Base-by-base conservation (phyloP, 2,888 invertebrate species). In the Melanostoma scalare region DNA sequence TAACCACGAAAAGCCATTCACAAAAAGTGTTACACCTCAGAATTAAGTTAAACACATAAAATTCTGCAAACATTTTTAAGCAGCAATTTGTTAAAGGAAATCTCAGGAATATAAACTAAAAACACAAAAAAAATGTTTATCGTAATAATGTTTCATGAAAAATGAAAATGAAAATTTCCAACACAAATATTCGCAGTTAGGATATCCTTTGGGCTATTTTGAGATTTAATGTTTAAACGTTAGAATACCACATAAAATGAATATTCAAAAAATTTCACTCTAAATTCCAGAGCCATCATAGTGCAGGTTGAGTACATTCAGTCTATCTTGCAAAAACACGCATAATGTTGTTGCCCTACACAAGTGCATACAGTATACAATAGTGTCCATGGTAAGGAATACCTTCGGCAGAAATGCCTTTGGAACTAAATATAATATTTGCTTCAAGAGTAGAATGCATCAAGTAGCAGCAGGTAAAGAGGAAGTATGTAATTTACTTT, bases 171-270 rank as follows among this genome's bases (percentile, higher is more conserved):
- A 48, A 50, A 63, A 30, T 63, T 48, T 63, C 6, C n/a, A 63
- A 50, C 36, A 31, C 50, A 63, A 63, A 63, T 63, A 63, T 63
- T 63, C 63, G 38, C 48, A 50, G 31, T 50, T n/a, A 38, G 50
- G 38, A 63, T 63, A 36, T 63, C 50, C 63, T 63, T 63, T 38
- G 63, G 63, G 63, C 48, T 31, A 63, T 63, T 63, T 63, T 30
- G 9, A 63, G 38, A 63, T 63, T 50, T 36, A 48, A 61, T 48
- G 36, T 36, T 38, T 36, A 50, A 8, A 4, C 38, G 8, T 6
- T 46, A 8, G 8, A 5, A 20, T 30, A 31, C 63, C 48, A 63
- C 63, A 50, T 63, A 30, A 38, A 50, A 50, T 63, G 63, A 48
- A 50, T 63, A 63, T 63, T 48, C 63, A 63, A 50, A 63, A 38